Evolutionary conservation across 2,797 vertebrate genomes (phyloP).

Genomic region (Leuciscus waleckii): DNA sequence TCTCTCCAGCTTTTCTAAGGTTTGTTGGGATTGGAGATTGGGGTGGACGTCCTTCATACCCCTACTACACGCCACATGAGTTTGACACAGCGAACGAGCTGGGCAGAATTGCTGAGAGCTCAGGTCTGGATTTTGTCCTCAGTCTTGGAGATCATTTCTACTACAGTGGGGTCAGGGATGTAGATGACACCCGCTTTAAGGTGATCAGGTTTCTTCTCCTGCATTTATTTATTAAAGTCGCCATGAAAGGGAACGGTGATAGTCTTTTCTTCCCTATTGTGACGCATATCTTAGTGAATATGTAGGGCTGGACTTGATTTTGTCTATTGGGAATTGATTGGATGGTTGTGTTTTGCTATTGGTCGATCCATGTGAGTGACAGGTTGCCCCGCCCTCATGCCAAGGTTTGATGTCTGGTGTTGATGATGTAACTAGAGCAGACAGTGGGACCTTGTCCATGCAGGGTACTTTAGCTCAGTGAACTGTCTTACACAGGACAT

Average conservation of each 20-base stretch:
- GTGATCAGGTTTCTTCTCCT: conserved; percentile 42
- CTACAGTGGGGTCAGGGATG: conserved; percentile 65
- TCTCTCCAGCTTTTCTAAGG: conserved; percentile 56
- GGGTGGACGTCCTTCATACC: conserved; percentile 70
- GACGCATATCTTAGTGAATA: background rate
- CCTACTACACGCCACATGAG: conserved; percentile 68
- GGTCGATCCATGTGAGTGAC: background rate
- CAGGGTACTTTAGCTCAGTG: background rate
- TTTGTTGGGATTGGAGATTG: conserved; percentile 74
- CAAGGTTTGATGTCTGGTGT: background rate
- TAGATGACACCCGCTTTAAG: conserved; percentile 75
- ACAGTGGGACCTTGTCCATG: background rate
- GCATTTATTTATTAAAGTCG: background rate
- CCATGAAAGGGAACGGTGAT: background rate
- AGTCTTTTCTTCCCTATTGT: background rate
- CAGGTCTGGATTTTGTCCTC: conserved; percentile 72
- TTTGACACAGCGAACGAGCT: conserved; percentile 65
- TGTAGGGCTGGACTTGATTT: background rate
- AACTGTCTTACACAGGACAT: background rate
- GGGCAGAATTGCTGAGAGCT: conserved; percentile 58
- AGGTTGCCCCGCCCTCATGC: background rate
- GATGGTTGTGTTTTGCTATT: background rate
- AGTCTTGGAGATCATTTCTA: conserved; percentile 78
- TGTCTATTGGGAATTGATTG: background rate
- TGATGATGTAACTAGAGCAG: background rate